A percentile compares a stretch with the other conserved stretches of the same genome.
These are phyloP conservation scores for Dallia pectoralis DNA, from an alignment of 2,797 vertebrate species.

Conservation along the genomic window DNA sequence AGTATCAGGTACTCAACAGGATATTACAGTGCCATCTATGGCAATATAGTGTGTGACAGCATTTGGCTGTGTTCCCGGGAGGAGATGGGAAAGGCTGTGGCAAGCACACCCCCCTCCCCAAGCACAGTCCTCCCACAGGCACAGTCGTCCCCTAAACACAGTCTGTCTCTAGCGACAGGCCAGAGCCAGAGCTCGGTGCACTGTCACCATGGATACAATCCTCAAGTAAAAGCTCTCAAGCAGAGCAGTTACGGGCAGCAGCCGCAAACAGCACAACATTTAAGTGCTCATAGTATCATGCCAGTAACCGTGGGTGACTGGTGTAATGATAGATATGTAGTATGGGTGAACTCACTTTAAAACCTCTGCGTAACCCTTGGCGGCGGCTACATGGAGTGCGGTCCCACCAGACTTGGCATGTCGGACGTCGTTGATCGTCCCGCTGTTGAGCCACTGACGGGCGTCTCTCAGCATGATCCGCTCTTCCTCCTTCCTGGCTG, in stretches of 20 bases:
- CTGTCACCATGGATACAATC: neutral
- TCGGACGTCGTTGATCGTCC: slow-evolving; percentile 89
- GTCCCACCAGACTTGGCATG: slow-evolving; percentile 96
- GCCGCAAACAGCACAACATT: neutral
- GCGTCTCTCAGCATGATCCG: slow-evolving; percentile 95
- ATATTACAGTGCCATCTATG: slow-evolving; percentile 47
- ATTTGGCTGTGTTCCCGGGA: slow-evolving; percentile 53
- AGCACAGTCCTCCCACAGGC: slow-evolving; percentile 37
- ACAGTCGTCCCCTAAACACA: no score
- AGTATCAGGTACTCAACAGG: slow-evolving; percentile 27
- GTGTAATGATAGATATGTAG: neutral
- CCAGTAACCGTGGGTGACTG: no score
- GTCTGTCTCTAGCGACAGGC: slow-evolving; percentile 21
- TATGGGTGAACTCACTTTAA: slow-evolving; percentile 93
- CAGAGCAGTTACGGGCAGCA: slow-evolving; percentile 23
- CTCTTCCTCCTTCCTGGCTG: slow-evolving; percentile 97
- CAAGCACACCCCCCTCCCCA: no score
- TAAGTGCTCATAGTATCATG: neutral
- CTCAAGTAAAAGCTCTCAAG: neutral
- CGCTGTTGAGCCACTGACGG: slow-evolving; percentile 97
- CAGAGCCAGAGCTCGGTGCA: neutral
- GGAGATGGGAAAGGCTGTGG: slow-evolving; percentile 48
- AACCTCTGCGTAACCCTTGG: slow-evolving; percentile 97
- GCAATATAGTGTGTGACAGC: slow-evolving; percentile 20
- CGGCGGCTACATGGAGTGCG: slow-evolving; percentile 95